Evolutionary conservation across 2,888 invertebrate species (phyloP).

Genomic region (Lumbricus terrestris): DNA sequence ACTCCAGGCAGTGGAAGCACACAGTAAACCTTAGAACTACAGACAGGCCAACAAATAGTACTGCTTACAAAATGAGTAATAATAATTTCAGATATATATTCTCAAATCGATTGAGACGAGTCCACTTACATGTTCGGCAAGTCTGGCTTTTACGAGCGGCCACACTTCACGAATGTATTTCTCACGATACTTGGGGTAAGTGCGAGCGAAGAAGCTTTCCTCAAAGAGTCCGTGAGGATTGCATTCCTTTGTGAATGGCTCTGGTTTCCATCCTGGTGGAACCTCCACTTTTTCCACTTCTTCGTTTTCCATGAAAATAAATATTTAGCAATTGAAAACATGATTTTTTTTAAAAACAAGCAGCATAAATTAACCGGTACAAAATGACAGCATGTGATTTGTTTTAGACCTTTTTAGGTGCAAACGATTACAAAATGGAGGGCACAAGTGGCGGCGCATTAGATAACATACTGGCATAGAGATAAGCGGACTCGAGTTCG

Average conservation of each 20-base stretch:
- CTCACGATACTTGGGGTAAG: constrained; percentile 96
- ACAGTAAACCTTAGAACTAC: no score
- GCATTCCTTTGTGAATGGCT: constrained; percentile 81
- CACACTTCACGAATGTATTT: constrained; percentile 91
- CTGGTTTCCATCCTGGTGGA: constrained; percentile 61
- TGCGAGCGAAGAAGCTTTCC: constrained; percentile 92
- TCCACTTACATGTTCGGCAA: constrained; percentile 69
- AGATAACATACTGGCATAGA: no score
- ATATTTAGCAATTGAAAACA: not conserved
- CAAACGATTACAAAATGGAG: no score
- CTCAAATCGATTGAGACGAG: not conserved
- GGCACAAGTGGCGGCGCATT: no score
- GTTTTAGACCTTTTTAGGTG: no score
- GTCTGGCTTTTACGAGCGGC: constrained; percentile 85
- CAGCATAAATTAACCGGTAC: no score
- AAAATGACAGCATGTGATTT: no score
- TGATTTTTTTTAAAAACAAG: no score
- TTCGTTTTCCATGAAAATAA: not conserved
- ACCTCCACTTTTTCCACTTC: constrained; percentile 44
- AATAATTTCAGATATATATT: not conserved
- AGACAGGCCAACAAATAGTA: no score
- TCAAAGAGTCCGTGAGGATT: constrained; percentile 84
- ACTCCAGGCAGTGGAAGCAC: no score
- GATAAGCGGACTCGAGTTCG: no score
- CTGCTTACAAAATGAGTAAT: no score